These are phyloP conservation scores for Nothura maculosa DNA, from an alignment of 2,797 vertebrate species.

Conservation along the genomic window DNA sequence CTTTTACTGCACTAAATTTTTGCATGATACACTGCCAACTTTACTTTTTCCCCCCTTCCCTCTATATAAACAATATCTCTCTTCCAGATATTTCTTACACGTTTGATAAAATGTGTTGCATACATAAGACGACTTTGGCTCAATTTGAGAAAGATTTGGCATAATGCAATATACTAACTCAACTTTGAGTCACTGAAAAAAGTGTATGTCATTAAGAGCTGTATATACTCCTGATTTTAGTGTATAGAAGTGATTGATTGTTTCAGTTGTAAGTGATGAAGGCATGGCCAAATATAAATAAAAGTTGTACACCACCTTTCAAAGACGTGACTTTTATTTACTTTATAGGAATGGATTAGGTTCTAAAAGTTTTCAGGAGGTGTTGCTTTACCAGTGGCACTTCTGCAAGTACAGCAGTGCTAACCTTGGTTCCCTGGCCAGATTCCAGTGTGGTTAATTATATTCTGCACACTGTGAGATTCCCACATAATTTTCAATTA, in stretches of 20 bases:
- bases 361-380: constrained; percentile 54
- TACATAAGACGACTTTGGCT: constrained; percentile 63
- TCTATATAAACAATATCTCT: constrained; percentile 60
- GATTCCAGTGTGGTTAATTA: constrained; percentile 61
- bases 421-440: constrained; percentile 56
- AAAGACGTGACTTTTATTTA: constrained; percentile 46
- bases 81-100: constrained; percentile 69
- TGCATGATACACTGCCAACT: constrained; percentile 38
- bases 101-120: constrained; percentile 71
- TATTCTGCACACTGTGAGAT: constrained; percentile 57
- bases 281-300: constrained; percentile 57
- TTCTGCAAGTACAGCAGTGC: constrained; percentile 20
- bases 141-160: constrained; percentile 51
- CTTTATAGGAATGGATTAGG: constrained; percentile 55
- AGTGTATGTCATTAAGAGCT: constrained; percentile 47
- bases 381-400: constrained; percentile 60
- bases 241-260: constrained; percentile 20
- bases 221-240: constrained; percentile 42
- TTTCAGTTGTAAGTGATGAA: constrained; percentile 53
- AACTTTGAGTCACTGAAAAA: constrained; percentile 54
- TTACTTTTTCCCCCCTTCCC: constrained; percentile 29
- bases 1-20: constrained; percentile 62
- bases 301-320: constrained; percentile 47
- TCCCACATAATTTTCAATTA: constrained; percentile 69
- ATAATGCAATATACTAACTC: constrained; percentile 26